These are phyloP conservation scores for Philypnodon macrostomus DNA, from an alignment of 2,797 vertebrate species.

Conservation along the genomic window DNA sequence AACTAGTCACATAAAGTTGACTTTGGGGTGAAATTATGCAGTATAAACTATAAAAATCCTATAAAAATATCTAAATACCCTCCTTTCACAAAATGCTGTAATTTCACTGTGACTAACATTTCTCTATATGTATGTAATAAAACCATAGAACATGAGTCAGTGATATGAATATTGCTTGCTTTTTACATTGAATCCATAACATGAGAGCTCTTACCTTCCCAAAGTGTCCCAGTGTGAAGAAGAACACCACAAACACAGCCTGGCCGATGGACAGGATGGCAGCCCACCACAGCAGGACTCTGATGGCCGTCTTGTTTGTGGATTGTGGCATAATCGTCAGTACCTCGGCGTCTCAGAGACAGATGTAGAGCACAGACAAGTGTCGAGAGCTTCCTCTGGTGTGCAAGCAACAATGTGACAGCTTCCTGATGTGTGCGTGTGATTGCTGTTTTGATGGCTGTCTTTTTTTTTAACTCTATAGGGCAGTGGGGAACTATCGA, in stretches of 20 bases:
- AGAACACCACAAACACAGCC: conserved; percentile 43
- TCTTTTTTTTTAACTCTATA: conserved; percentile 18
- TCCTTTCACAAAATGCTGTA: no score
- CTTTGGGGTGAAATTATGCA: no score
- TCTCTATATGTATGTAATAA: no score
- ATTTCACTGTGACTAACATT: no score
- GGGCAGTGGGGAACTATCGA: conserved; percentile 29
- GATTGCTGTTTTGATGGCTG: conserved; percentile 40
- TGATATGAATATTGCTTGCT: no score
- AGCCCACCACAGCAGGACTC: conserved; percentile 66
- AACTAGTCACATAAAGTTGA: no score
- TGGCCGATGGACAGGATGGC: conserved; percentile 62
- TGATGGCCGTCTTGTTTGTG: conserved; percentile 38
- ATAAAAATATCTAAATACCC: no score
- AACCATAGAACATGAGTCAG: no score
- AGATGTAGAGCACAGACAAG: conserved; percentile 37
- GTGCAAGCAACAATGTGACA: conserved; percentile 35
- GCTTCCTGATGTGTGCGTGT: conserved; percentile 69
- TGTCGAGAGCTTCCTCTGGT: conserved; percentile 57
- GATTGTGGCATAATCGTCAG: conserved; percentile 62
- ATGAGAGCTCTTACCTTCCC: conserved; percentile 51
- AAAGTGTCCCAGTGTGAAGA: conserved; percentile 48
- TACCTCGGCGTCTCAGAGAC: conserved; percentile 9
- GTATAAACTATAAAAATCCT: no score
- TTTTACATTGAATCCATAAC: not conserved